These are phyloP conservation scores for Plebejus anna DNA, from an alignment of 2,888 invertebrate species.

Conservation along the genomic window DNA sequence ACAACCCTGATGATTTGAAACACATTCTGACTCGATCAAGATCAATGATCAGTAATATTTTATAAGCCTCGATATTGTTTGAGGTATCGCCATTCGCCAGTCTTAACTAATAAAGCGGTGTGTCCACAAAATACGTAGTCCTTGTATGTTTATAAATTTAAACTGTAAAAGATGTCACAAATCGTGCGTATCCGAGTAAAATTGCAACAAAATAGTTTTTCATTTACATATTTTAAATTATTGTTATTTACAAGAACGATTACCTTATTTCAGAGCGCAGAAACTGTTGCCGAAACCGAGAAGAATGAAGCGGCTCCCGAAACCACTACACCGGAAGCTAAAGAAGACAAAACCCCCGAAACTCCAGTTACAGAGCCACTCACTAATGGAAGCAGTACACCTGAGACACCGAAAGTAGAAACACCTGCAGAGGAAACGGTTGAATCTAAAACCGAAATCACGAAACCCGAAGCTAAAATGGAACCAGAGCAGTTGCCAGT, in stretches of 20 bases:
- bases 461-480: slow-evolving; percentile 46
- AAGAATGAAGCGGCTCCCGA: slow-evolving; percentile 54
- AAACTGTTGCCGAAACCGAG: slow-evolving; percentile 57
- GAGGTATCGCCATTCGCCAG: background rate
- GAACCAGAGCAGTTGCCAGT: slow-evolving; percentile 65
- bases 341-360: slow-evolving; percentile 69
- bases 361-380: slow-evolving; percentile 75
- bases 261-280: slow-evolving; percentile 57
- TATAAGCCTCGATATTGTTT: slow-evolving; percentile 36
- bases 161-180: background rate
- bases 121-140: background rate
- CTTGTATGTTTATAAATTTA: no score
- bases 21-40: slow-evolving; percentile 45
- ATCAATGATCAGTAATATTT: slow-evolving; percentile 65
- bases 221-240: background rate
- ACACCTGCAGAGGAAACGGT: slow-evolving; percentile 41
- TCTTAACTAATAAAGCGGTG: background rate
- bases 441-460: slow-evolving; percentile 45
- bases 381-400: slow-evolving; percentile 69
- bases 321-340: slow-evolving; percentile 53
- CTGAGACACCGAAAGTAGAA: slow-evolving; percentile 62
- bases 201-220: background rate
- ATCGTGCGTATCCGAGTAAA: background rate
- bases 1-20: slow-evolving; percentile 33
- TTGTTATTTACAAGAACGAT: slow-evolving; percentile 8